Evolutionary conservation across 2,113 vertebrate species (phyloP), one percentile per base, ranked within the genome.

Genomic region (Butorides virescens): DNA sequence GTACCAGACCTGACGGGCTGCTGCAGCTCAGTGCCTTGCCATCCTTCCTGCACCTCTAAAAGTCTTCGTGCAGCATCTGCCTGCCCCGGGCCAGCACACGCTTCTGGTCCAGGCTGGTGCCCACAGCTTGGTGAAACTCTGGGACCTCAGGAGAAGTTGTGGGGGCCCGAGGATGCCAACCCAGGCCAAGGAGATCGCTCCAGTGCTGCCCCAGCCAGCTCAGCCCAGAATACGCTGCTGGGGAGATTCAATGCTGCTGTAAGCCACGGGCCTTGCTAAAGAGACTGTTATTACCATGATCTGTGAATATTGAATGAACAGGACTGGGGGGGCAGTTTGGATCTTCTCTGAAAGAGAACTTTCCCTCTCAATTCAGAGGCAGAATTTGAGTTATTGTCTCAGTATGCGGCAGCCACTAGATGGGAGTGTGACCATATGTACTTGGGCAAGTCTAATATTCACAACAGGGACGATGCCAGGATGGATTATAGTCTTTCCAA

Each of bases 321-420:
- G 53, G 37, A 26, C 12, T 3, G 0, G 23, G 19, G 26, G 22
- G 12, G 5, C 13, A 65, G 19, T 30, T 14, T 56, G 56, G 29
- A 39, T 66, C 26, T 39, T 77, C 58, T 62, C n/a, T 63, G 42
- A 63, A 66, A n/a, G 37, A 23, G 4, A 76, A 1, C 22, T 36
- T 50, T 11, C 20, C 22, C 29, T 34, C 42, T n/a, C n/a, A 7
- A 32, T 52, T 16, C 27, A 25, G 59, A 13, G 20, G 47, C 78
- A 58, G 39, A 6, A 13, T 12, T 27, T 2, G 79, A 46, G 37
- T 2, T 10, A 5, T 37, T 13, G 25, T 10, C 46, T 39, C 46
- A 26, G 59, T 5, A 18, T 16, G 74, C 5, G 0, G 81, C 88
- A 84, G 90, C 96, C 96, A 14, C 96, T 96, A 97, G 96, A 88